Evolutionary conservation across 2,888 invertebrate species (phyloP), one percentile per base, ranked within the genome.

Genomic region (Cephonodes hylas): DNA sequence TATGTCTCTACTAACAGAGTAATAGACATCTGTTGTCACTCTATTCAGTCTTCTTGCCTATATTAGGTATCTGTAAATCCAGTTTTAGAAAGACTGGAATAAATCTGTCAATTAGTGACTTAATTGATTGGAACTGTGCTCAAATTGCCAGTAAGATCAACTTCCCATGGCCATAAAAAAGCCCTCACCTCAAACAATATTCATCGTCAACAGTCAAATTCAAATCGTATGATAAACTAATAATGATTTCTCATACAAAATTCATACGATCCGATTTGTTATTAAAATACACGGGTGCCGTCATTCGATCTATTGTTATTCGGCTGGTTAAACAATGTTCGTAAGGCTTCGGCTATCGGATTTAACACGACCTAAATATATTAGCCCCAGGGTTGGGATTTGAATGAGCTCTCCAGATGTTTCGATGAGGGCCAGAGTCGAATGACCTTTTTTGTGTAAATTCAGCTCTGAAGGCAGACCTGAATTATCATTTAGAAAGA

Each of bases 321-420:
- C 53, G 10, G 27, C 3, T 27, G 18, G 31, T 53, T 31, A 27
- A 20, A 53, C 53, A 31, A 23, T 46, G n/a, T n/a, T 31, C 18
- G 53, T 53, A 53, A 15, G 53, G 53, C 15, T 31, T 53, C 53
- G 53, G 53, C 53, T 31, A 20, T 53, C 53, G 53, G 31, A 18
- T 58, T 42, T 44, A 8, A 42, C 27, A 18, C 44, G 45, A 27
- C 59, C 53, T 27, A 53, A 53, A 31, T 53, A 53, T 3, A 27
- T 27, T 2, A 22, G 31, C 4, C 31, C 10, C 8, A 53, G 53
- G 53, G 18, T 8, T 18, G 34, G 8, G 38, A 4, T 27, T 44
- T 8, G 44, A 20, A 22, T 44, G 10, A 44, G 10, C 44, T 15
- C 13, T 13, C n/a, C 15, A 13, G 15, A 44, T 38, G 38, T 38